Conservation (phyloP, 2,888 invertebrate species). For the Morpho helenor region DNA sequence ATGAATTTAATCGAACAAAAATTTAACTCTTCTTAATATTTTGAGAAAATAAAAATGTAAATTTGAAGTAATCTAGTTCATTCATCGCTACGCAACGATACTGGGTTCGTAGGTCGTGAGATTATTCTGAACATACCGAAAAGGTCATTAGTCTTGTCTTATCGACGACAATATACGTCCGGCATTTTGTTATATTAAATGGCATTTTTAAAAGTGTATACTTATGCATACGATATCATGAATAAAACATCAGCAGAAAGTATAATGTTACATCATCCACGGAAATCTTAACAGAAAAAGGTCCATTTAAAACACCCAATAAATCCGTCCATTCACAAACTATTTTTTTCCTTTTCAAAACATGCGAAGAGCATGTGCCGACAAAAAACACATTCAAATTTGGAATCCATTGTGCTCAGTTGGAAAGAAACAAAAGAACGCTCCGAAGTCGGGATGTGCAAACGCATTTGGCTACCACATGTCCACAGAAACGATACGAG, state of each 20-base stretch:
- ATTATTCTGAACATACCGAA: constrained; percentile 24
- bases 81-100: constrained; percentile 27
- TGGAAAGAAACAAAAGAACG: constrained; percentile 34
- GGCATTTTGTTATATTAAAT: constrained; percentile 1
- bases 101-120: constrained; percentile 30
- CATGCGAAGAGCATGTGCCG: constrained; percentile 38
- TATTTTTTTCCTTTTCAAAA: constrained; percentile 31
- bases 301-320: constrained; percentile 30
- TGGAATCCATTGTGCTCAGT: constrained; percentile 40
- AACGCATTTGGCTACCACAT: constrained; percentile 63
- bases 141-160: constrained; percentile 30
- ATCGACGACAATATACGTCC: constrained; percentile 22
- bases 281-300: constrained; percentile 23
- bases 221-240: not conserved
- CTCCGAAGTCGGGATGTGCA: constrained; percentile 40
- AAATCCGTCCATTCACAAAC: constrained; percentile 38
- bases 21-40: too few species aligned
- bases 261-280: constrained; percentile 28
- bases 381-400: constrained; percentile 44
- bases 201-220: not conserved
- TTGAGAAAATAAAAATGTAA: too few species aligned
- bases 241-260: constrained; percentile 8
- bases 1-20: too few species aligned
- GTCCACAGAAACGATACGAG: constrained; percentile 51
- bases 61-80: too few species aligned